Evolutionary conservation across 2,797 vertebrate species (phyloP).

Genomic region (Alca torda): DNA sequence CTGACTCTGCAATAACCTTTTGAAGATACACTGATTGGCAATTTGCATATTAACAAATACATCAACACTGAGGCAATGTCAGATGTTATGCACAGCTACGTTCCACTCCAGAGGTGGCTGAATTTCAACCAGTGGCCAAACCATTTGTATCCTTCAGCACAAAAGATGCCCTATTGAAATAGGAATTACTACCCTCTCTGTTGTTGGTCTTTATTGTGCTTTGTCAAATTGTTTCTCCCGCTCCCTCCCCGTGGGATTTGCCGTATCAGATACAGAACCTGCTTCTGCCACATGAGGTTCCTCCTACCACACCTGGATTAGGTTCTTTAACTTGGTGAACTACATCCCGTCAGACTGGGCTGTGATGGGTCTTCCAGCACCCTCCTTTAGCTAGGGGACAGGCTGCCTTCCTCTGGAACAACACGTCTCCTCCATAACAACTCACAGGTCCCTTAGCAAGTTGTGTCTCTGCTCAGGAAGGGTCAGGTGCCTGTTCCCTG

Average conservation of each 20-base stretch:
- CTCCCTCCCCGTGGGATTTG: not conserved
- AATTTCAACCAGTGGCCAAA: not conserved
- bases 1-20: slow-evolving; percentile 15
- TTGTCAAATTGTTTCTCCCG: not conserved
- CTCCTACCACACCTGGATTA: not conserved
- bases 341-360: not conserved
- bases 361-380: not conserved
- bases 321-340: not conserved
- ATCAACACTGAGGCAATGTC: not conserved
- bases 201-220: not conserved
- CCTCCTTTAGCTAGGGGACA: not conserved
- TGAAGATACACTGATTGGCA: slow-evolving; percentile 11
- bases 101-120: not conserved
- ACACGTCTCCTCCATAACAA: not conserved
- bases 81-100: not conserved
- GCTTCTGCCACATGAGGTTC: not conserved
- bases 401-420: not conserved
- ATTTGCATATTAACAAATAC: slow-evolving; percentile 40
- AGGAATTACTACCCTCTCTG: not conserved
- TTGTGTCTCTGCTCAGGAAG: not conserved
- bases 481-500: not conserved
- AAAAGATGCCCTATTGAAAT: not conserved
- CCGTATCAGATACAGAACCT: not conserved
- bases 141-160: not conserved
- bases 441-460: not conserved